Base-by-base conservation (phyloP, 2,113 vertebrate genomes). In the Eclectus roratus region DNA sequence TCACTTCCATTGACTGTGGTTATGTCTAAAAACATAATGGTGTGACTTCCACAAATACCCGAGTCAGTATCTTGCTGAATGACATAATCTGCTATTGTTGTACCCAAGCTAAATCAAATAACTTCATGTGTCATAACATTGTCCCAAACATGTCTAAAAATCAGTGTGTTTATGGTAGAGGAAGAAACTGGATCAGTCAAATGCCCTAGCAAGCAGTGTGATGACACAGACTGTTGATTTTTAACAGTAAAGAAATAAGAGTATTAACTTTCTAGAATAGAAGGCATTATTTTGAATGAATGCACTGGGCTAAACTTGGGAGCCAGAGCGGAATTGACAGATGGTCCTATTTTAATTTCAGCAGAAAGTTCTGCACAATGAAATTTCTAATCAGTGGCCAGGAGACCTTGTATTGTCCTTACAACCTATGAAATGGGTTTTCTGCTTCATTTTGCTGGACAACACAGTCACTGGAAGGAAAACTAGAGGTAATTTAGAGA, bases 311-410 rank as follows among this genome's bases (percentile, higher is more conserved):
- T 79, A 37, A 78, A 50, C 64, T 91, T 72, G 14, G 31, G 49
- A 82, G 13, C 25, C 47, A 56, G 56, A 76, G 23, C 52, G 69
- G 53, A 93, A 80, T 2, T 76, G 72, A 69, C 83, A 96, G 69
- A 95, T 93, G 83, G 70, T 84, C 55, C 49, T 87, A 23, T 63
- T 28, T 86, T 79, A 76, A 88, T 84, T 80, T 46, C 65, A 89
- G 52, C 33, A 78, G 31, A 95, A 97, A 87, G 27, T 91, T 94
- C 73, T 89, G 89, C 41, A 60, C 68, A 94, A 72, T 74, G 49
- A 77, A 83, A 89, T 94, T 96, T 81, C 76, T 88, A 41, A 92
- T 61, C 43, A 43, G 76, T 41, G 52, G 71, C 39, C 50, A 85
- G 49, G 24, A 94, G 64, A 93, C 58, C 63, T 91, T 91, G 58